A percentile compares a stretch with the other conserved stretches of the same genome.
Evolutionary conservation across 2,113 vertebrate genomes (phyloP).

Genomic region (Pluvianellus socialis): DNA sequence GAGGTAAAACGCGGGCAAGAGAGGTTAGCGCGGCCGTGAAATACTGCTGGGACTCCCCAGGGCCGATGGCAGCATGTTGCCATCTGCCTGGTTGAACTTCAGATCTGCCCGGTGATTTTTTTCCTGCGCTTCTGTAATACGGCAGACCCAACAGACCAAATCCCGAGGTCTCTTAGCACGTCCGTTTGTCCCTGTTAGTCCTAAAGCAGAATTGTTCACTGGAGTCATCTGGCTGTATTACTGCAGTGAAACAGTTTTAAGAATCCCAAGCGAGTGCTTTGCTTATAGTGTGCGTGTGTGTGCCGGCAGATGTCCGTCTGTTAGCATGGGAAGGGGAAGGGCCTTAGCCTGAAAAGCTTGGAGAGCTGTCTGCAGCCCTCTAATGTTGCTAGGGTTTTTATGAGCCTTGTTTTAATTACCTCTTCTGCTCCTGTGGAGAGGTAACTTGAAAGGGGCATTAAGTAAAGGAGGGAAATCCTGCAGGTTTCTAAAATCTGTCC

Average conservation of each 20-base stretch:
- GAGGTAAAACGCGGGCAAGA: constrained; percentile 71
- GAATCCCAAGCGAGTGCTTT: neutral
- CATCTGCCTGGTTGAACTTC: neutral
- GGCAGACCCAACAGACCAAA: neutral
- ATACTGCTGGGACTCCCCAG: neutral
- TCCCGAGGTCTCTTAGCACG: neutral
- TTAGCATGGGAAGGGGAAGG: neutral
- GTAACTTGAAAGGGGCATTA: neutral
- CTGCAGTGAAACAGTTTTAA: neutral
- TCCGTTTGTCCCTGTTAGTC: neutral
- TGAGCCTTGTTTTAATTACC: neutral
- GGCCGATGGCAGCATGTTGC: neutral
- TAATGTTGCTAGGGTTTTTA: neutral
- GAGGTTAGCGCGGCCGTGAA: accelerated
- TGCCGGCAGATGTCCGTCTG: neutral
- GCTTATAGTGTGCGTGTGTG: accelerated
- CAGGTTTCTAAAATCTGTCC: neutral
- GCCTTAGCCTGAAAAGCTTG: neutral
- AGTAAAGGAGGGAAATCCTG: neutral
- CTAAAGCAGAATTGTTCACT: neutral
- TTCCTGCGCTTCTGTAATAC: neutral
- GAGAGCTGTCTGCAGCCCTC: neutral
- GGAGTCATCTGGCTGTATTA: neutral
- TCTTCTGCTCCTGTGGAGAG: neutral
- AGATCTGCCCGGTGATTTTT: neutral